Percentiles rank a stretch among this genome's conserved stretches.
These are phyloP conservation scores for Calliphora vicina DNA, from an alignment of 1,140 invertebrate genomes.

Conservation along the genomic window DNA sequence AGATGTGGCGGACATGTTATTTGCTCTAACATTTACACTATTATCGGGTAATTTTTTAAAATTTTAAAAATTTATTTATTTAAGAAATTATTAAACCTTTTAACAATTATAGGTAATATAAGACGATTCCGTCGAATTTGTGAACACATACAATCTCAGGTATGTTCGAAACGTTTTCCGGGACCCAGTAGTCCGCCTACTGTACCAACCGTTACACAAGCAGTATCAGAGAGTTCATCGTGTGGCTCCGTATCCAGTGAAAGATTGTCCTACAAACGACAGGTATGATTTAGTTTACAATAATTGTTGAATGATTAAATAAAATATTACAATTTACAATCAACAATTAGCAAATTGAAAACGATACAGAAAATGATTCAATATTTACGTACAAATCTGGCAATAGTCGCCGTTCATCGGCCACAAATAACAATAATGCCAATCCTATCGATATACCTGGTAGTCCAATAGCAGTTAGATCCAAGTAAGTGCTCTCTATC, in stretches of 20 bases:
- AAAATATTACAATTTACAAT: neutral
- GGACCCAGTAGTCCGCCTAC: slow-evolving; percentile 70
- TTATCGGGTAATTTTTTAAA: slow-evolving; percentile 87
- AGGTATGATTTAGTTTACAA: slow-evolving; percentile 45
- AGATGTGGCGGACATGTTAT: slow-evolving; percentile 83
- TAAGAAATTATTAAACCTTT: neutral
- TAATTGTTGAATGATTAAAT: neutral
- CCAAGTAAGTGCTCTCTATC: slow-evolving; percentile 59
- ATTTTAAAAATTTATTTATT: neutral
- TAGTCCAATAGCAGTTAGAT: slow-evolving; percentile 67
- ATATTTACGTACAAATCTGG: slow-evolving; percentile 70
- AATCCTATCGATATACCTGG: slow-evolving; percentile 65
- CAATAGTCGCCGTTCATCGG: slow-evolving; percentile 68
- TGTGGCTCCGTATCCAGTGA: slow-evolving; percentile 85
- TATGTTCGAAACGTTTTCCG: slow-evolving; percentile 69
- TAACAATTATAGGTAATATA: slow-evolving; percentile 80
- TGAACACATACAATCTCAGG: slow-evolving; percentile 93
- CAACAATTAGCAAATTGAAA: slow-evolving; percentile 65
- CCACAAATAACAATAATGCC: slow-evolving; percentile 70
- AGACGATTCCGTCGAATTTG: slow-evolving; percentile 93
- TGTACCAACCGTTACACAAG: slow-evolving; percentile 69
- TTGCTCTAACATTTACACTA: slow-evolving; percentile 95
- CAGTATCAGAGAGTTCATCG: slow-evolving; percentile 75
- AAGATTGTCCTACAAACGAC: slow-evolving; percentile 65
- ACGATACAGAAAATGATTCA: slow-evolving; percentile 70